A percentile compares a stretch with the other conserved stretches of the same genome.
Conservation (phyloP, 2,888 invertebrate species). For the Eretmocerus hayati region DNA sequence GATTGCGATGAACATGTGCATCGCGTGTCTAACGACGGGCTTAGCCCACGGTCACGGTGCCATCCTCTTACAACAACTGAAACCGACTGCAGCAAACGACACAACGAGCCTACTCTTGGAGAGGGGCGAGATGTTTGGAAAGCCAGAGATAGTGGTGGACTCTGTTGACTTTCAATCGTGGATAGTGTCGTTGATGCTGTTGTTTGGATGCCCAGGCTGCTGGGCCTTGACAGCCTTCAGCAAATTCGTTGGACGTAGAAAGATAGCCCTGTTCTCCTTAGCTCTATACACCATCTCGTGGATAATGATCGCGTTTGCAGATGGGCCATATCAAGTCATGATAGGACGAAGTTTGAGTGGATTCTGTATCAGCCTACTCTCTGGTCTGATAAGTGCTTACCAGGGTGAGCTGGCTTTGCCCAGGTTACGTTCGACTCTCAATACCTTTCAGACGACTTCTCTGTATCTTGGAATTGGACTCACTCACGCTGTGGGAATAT, state of each 20-base stretch:
- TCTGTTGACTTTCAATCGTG: conserved; percentile 39
- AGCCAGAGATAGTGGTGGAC: conserved; percentile 43
- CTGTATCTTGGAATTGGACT: conserved; percentile 59
- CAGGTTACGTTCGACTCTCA: conserved; percentile 57
- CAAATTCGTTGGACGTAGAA: conserved; percentile 57
- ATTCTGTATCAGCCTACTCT: conserved; percentile 51
- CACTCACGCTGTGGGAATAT: conserved; percentile 60
- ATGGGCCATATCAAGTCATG: conserved; percentile 49
- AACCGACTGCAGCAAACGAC: conserved; percentile 22
- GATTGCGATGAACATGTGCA: conserved; percentile 52
- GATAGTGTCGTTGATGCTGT: conserved; percentile 55
- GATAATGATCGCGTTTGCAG: conserved; percentile 30
- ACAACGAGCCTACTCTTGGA: not conserved
- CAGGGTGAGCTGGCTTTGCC: conserved; percentile 58
- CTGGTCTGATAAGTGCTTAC: conserved; percentile 52
- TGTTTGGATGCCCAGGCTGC: conserved; percentile 48
- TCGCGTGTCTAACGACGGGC: conserved; percentile 54
- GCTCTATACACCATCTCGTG: not conserved
- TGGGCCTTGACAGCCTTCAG: conserved; percentile 50
- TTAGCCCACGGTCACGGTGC: conserved; percentile 61
- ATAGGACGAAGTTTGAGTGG: conserved; percentile 54
- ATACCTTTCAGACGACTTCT: conserved; percentile 57
- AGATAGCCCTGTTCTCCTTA: conserved; percentile 49
- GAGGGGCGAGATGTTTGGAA: conserved; percentile 8
- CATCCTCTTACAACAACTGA: conserved; percentile 56